phyloP scores from a whole-genome alignment of 1,140 invertebrate genomes.

The Bursaphelenchus mucronatus region DNA sequence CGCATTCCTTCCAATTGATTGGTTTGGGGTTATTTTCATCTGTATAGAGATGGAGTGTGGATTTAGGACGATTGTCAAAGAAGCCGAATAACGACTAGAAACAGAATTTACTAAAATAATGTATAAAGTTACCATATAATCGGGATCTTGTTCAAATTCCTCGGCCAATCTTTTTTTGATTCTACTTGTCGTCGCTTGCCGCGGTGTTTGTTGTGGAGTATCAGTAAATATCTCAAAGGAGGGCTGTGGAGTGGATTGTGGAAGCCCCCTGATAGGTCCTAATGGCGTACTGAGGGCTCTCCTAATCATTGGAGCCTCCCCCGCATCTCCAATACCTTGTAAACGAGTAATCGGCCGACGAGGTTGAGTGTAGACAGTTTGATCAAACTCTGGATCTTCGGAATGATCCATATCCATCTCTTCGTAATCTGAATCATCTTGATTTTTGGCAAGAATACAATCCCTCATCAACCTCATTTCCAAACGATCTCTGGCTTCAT shows the following conservation, averaged over 20 bases:
- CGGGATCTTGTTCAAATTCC: conserved; percentile 33
- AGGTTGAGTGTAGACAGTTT: neutral
- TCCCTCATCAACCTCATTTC: conserved; percentile 20
- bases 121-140: conserved; percentile 38
- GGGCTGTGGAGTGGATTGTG: neutral
- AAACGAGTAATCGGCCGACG: conserved; percentile 25
- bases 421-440: conserved; percentile 30
- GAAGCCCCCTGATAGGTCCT: neutral
- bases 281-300: neutral
- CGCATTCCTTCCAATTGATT: too few relatives aligned
- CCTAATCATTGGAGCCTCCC: conserved; percentile 16
- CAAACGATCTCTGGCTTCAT: conserved; percentile 11
- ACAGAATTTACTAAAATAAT: neutral
- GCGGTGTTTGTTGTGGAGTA: neutral
- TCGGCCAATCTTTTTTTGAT: conserved; percentile 31
- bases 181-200: neutral
- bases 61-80: conserved; percentile 32
- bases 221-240: conserved; percentile 38
- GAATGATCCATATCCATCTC: conserved; percentile 24
- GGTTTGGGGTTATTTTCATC: too few relatives aligned
- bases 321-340: conserved; percentile 6
- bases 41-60: neutral
- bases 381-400: neutral
- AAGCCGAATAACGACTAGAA: conserved; percentile 40
- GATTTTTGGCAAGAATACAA: neutral